A percentile compares a stretch with the other conserved stretches of the same genome.
Conservation (phyloP, 2,797 vertebrate genomes). For the Pachyuromys duprasi region DNA sequence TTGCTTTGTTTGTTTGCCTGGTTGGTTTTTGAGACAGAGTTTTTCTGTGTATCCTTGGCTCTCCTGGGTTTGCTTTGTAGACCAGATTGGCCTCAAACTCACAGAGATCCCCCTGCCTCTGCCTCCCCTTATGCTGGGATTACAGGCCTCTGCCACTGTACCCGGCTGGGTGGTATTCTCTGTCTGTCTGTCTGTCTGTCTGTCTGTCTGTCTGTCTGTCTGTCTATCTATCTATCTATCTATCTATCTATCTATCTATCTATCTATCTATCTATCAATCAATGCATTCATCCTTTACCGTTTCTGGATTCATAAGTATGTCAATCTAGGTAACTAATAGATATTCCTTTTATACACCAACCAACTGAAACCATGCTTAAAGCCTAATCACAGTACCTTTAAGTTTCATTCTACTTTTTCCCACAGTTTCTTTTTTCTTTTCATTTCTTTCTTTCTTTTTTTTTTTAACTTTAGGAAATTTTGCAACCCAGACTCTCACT, state of each 20-base stretch:
- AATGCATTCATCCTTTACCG: neutral
- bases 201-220: no score
- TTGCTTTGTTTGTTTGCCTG: neutral
- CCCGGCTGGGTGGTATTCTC: no score
- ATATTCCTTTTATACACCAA: neutral
- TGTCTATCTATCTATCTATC: neutral
- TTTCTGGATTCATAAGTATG: constrained; percentile 65
- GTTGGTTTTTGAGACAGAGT: no score
- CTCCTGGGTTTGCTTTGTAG: no score
- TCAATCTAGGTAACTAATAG: constrained; percentile 42
- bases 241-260: neutral
- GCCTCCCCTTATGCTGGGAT: no score
- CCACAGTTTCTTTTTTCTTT: neutral
- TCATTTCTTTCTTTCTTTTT: no score
- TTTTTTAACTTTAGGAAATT: neutral
- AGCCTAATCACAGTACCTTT: neutral
- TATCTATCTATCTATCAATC: neutral
- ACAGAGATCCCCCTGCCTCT: no score
- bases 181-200: neutral
- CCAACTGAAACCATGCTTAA: neutral
- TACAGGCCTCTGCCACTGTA: no score
- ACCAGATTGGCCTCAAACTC: no score
- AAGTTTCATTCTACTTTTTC: neutral
- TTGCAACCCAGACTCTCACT: neutral
- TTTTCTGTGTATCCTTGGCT: no score